These are phyloP conservation scores for Bergia puertoricense DNA, from an alignment of 92 coral and sea anemone genomes.

Conservation along the genomic window DNA sequence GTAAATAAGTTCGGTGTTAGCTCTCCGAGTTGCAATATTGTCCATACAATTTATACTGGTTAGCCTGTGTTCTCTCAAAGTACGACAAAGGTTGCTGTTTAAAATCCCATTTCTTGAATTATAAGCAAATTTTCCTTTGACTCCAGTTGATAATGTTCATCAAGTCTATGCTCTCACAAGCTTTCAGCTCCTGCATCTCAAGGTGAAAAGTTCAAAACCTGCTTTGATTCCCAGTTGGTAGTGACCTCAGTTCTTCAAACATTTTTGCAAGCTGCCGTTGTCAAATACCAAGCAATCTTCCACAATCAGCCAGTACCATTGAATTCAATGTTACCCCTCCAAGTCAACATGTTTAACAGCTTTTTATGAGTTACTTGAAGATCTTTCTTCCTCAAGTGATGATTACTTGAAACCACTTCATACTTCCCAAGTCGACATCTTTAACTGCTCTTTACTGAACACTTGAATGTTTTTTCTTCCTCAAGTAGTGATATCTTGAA, in stretches of 20 bases:
- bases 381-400: neutral
- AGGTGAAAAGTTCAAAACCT: neutral
- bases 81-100: no score
- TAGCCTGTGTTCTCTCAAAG: no score
- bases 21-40: neutral
- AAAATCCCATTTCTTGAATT: no score
- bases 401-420: no score
- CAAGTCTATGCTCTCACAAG: neutral
- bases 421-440: neutral
- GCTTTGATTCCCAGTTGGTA: no score
- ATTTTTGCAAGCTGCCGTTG: neutral
- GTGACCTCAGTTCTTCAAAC: no score
- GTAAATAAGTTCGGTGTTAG: no score
- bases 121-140: no score
- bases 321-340: no score
- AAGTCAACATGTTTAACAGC: no score
- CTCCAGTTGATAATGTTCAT: neutral
- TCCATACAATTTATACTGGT: no score
- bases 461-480: neutral
- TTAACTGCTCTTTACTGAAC: neutral
- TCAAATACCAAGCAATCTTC: neutral
- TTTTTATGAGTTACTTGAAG: neutral
- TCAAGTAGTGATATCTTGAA: neutral
- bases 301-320: neutral
- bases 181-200: neutral